Percentiles rank a stretch among this genome's conserved stretches.
phyloP scores from a whole-genome alignment of 1,140 invertebrate species.

The Oedothorax gibbosus region DNA sequence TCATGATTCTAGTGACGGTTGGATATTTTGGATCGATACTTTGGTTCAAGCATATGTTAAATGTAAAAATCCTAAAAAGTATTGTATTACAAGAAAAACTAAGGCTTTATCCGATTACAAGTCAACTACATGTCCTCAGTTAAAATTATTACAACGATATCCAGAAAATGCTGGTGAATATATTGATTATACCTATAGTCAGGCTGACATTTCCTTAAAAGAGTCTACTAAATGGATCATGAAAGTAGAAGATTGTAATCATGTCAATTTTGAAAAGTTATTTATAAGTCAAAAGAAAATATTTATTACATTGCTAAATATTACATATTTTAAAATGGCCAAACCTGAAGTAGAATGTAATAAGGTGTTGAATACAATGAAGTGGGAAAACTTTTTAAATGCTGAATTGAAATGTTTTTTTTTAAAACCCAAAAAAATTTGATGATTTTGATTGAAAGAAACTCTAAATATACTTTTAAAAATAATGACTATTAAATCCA shows the following conservation, averaged over 20 bases:
- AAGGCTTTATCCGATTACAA: slow-evolving; percentile 7
- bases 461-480: slow-evolving; percentile 8
- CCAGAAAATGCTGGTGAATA: background rate
- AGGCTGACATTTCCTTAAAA: background rate
- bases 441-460: slow-evolving; percentile 5
- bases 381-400: slow-evolving; percentile 23
- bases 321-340: background rate
- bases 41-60: slow-evolving; percentile 21
- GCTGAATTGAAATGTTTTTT: slow-evolving; percentile 21
- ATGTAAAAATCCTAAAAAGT: slow-evolving; percentile 14
- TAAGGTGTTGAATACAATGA: slow-evolving; percentile 23
- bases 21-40: background rate
- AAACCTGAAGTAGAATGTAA: background rate
- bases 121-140: slow-evolving; percentile 2
- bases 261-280: slow-evolving; percentile 27
- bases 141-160: slow-evolving; percentile 1
- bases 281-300: slow-evolving; percentile 36
- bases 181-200: slow-evolving; percentile 26
- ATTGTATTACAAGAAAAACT: slow-evolving; percentile 17
- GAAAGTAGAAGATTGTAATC: background rate
- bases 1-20: background rate
- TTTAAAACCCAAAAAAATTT: background rate
- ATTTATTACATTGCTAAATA: slow-evolving; percentile 3
- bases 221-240: slow-evolving; percentile 5
- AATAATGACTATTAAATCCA: slow-evolving; percentile 6